phyloP scores from a whole-genome alignment of 2,113 vertebrate genomes.

The Sebastes fasciatus region DNA sequence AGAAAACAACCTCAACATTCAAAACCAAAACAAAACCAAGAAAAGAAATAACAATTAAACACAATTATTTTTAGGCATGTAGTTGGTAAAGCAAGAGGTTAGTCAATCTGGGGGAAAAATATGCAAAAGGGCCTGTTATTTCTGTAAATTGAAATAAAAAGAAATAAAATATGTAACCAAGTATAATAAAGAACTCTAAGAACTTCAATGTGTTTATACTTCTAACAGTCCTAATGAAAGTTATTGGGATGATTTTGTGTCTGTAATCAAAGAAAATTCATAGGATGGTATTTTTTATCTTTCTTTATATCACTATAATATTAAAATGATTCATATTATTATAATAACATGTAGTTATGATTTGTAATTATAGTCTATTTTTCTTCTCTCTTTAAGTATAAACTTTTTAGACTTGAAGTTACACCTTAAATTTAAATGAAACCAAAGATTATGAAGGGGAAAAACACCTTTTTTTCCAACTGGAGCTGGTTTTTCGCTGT shows the following conservation, averaged over 20 bases:
- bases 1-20: too few species aligned
- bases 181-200: not conserved
- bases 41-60: not conserved
- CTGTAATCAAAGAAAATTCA: not conserved
- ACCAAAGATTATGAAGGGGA: conserved; percentile 10
- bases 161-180: not conserved
- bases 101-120: too few species aligned
- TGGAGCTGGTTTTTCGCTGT: conserved; percentile 45
- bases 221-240: not conserved
- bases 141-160: not conserved
- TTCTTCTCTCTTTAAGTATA: not conserved
- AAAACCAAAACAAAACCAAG: too few species aligned
- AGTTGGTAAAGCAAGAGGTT: not conserved
- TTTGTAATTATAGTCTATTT: not conserved
- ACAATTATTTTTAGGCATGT: too few species aligned
- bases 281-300: not conserved
- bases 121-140: not conserved
- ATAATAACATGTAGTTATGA: too few species aligned
- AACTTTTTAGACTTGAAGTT: not conserved
- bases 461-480: conserved; percentile 41
- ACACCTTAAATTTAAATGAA: conserved; percentile 9
- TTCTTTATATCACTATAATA: not conserved
- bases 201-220: not conserved
- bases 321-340: not conserved
- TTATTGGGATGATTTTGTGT: not conserved